phyloP scores from a whole-genome alignment of 2,888 invertebrate species.

The Aspidiotus destructor region DNA sequence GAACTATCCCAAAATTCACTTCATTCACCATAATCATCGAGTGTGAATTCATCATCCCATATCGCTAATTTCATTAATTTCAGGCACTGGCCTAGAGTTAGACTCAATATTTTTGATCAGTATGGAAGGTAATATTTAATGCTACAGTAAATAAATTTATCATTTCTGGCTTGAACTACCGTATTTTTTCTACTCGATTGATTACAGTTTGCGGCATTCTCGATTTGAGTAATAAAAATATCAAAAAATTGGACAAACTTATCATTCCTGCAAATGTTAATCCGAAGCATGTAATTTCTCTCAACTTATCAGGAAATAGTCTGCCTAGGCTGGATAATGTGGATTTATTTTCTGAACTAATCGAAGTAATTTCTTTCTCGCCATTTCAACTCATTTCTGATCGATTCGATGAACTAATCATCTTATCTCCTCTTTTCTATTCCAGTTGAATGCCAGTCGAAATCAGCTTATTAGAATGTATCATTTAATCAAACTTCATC shows the following conservation, averaged over 20 bases:
- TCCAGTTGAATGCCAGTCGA: slow-evolving; percentile 69
- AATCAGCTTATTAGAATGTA: slow-evolving; percentile 82
- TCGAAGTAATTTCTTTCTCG: slow-evolving; percentile 51
- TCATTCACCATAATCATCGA: no score
- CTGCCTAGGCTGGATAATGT: slow-evolving; percentile 78
- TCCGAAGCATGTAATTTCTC: slow-evolving; percentile 52
- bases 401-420: no score
- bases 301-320: slow-evolving; percentile 78
- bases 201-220: slow-evolving; percentile 41
- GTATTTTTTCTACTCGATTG: no score
- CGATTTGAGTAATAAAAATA: slow-evolving; percentile 66
- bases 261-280: slow-evolving; percentile 45
- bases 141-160: not conserved
- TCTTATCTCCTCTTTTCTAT: no score
- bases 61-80: no score
- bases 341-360: slow-evolving; percentile 66
- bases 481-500: slow-evolving; percentile 68
- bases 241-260: slow-evolving; percentile 71
- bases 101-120: not conserved
- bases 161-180: not conserved
- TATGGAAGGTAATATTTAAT: not conserved
- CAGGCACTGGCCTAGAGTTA: no score
- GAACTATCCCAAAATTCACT: no score
- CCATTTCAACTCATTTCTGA: no score
- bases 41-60: no score